phyloP scores from a whole-genome alignment of 2,113 vertebrate species.

The Tylochromis polylepis region DNA sequence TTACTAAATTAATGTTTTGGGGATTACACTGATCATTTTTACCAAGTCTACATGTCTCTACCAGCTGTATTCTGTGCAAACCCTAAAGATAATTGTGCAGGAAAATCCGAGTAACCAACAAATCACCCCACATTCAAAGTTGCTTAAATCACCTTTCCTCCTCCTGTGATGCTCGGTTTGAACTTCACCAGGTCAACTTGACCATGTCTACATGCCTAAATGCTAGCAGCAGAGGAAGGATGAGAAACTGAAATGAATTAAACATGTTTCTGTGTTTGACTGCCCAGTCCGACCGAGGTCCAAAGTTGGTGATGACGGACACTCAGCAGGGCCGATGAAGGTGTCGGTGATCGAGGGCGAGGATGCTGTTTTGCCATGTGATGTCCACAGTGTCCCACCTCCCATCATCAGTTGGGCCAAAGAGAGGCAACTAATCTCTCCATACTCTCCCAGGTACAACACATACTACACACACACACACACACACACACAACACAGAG shows the following conservation, averaged over 20 bases:
- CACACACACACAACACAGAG: background rate
- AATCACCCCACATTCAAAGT: background rate
- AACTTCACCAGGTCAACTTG: background rate
- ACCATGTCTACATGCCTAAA: rapidly evolving
- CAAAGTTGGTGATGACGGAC: slow-evolving; percentile 46
- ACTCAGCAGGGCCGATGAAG: slow-evolving; percentile 58
- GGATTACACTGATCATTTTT: background rate
- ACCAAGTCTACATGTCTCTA: background rate
- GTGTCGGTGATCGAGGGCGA: slow-evolving; percentile 81
- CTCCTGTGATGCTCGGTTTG: background rate
- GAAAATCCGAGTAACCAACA: background rate
- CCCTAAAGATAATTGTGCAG: no score
- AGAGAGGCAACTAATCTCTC: slow-evolving; percentile 89
- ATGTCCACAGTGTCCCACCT: slow-evolving; percentile 87
- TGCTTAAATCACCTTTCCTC: background rate
- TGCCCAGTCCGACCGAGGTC: slow-evolving; percentile 84
- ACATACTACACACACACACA: background rate
- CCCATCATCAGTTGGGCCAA: slow-evolving; percentile 91
- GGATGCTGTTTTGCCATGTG: slow-evolving; percentile 85
- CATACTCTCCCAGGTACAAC: slow-evolving; percentile 87
- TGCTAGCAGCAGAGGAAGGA: background rate
- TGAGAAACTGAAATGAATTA: background rate
- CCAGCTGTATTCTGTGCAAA: background rate
- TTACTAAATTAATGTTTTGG: background rate
- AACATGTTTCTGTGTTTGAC: background rate